These are phyloP conservation scores for Phrynosoma blainvillii DNA, from an alignment of 2,113 vertebrate species.

Conservation along the genomic window DNA sequence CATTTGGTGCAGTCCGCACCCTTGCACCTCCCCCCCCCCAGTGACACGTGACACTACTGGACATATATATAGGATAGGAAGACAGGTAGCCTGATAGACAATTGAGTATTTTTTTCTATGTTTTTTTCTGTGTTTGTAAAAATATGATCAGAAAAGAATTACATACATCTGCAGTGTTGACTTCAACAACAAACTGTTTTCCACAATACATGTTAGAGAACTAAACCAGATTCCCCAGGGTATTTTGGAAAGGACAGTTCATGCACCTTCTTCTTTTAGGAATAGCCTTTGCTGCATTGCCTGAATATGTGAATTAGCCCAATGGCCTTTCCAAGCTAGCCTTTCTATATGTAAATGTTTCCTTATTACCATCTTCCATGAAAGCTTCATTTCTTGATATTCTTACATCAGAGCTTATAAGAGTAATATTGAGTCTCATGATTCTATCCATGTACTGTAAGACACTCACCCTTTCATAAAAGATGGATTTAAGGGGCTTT, in stretches of 20 bases:
- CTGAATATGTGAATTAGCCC: not conserved
- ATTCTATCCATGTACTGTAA: constrained; percentile 5
- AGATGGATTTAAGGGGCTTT: constrained; percentile 20
- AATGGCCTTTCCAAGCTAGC: constrained; percentile 2
- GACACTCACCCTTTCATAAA: not conserved
- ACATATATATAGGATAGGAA: not conserved
- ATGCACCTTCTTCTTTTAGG: not conserved
- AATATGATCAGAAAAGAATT: not conserved
- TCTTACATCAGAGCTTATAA: not conserved
- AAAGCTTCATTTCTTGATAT: constrained; percentile 12
- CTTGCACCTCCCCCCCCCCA: too few relatives aligned
- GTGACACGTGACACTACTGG: too few relatives aligned
- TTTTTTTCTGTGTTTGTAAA: not conserved
- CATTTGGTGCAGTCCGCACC: too few relatives aligned
- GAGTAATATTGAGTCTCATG: not conserved
- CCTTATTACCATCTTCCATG: not conserved
- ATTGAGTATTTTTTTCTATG: too few relatives aligned
- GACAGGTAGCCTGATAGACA: too few relatives aligned
- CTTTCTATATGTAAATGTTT: not conserved
- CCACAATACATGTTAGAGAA: not conserved
- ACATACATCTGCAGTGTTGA: not conserved
- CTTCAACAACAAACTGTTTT: not conserved
- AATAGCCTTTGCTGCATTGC: not conserved
- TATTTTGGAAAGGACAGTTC: not conserved
- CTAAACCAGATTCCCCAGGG: not conserved